Evolutionary conservation across 1,140 invertebrate genomes (phyloP).

Genomic region (Papilio polyxenes): DNA sequence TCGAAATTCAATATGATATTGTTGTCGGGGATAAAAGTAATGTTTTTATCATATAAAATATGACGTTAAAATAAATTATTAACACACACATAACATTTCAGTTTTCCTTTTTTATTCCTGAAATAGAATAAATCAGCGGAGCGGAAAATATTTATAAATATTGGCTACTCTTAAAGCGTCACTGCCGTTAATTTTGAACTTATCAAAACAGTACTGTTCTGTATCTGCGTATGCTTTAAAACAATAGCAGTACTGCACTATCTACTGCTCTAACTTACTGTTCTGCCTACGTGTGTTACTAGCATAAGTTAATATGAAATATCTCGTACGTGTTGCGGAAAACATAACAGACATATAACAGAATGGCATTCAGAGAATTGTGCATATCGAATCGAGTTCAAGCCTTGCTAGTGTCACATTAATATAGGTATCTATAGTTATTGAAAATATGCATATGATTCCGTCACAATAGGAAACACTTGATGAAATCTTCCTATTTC

Average conservation of each 20-base stretch:
- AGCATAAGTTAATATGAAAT: not conserved
- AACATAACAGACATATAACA: not conserved
- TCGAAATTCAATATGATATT: not conserved
- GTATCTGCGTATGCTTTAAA: not conserved
- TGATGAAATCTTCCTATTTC: not conserved
- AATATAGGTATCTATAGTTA: not conserved
- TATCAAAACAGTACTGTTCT: not conserved
- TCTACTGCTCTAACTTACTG: no score
- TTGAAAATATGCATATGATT: not conserved
- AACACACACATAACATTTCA: no score
- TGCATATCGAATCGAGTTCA: slow-evolving; percentile 9
- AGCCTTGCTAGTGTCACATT: not conserved
- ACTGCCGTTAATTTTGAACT: no score
- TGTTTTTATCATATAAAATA: no score
- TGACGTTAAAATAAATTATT: no score
- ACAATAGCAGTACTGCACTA: not conserved
- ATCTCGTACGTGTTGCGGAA: not conserved
- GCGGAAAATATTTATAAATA: no score
- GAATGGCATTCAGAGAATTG: not conserved
- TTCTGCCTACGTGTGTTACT: not conserved
- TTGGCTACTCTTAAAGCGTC: no score
- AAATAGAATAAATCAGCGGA: no score
- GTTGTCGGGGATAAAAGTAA: no score
- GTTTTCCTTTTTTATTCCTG: no score
- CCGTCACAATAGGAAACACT: not conserved